Conservation (phyloP, 2,113 vertebrate genomes). For the Pandion haliaetus region DNA sequence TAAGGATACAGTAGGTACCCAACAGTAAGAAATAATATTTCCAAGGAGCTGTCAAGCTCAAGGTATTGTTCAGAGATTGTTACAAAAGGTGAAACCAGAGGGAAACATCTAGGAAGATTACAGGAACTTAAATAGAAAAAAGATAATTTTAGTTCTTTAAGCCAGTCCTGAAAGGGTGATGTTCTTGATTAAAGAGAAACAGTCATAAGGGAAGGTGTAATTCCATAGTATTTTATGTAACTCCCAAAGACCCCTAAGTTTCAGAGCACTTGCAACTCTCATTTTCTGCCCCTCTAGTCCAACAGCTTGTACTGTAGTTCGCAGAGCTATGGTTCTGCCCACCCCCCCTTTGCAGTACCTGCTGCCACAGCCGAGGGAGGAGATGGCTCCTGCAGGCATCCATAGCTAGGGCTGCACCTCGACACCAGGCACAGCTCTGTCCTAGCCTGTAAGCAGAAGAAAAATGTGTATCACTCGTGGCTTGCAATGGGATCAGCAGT, state of each 20-base stretch:
- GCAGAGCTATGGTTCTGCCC: background rate
- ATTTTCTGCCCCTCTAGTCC: background rate
- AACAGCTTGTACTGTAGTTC: background rate
- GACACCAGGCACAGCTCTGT: fast-evolving
- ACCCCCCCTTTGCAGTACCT: background rate
- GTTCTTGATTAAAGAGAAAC: background rate
- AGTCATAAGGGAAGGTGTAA: background rate
- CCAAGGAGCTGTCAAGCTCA: background rate
- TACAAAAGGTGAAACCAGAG: background rate
- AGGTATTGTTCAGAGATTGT: background rate
- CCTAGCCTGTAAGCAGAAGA: background rate
- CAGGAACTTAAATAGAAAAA: background rate
- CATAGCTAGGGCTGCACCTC: fast-evolving
- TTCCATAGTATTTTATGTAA: fast-evolving
- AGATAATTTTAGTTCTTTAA: background rate
- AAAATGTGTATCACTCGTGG: fast-evolving
- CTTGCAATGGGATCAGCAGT: background rate
- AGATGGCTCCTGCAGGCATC: background rate
- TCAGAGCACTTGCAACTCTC: background rate
- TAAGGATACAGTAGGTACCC: background rate
- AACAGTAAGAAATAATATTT: background rate
- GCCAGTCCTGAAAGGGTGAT: background rate
- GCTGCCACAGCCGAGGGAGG: background rate
- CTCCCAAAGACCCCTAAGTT: fast-evolving
- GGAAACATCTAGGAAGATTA: background rate